These are phyloP conservation scores for Cerceris rybyensis DNA, from an alignment of 2,888 invertebrate genomes.

Conservation along the genomic window DNA sequence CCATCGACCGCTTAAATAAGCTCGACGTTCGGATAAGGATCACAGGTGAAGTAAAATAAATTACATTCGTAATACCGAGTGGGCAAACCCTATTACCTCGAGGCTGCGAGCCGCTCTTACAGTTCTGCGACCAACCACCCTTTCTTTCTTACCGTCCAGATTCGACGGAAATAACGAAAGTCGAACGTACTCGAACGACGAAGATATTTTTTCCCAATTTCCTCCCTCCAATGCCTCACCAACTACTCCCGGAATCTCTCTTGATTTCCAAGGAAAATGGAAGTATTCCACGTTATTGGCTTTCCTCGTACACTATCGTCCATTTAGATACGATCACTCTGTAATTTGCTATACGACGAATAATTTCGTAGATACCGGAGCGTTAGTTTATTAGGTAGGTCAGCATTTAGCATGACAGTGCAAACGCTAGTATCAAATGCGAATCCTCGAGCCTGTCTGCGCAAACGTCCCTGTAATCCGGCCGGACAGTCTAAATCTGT, in stretches of 20 bases:
- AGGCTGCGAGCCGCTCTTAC: conserved; percentile 27
- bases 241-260: conserved; percentile 33
- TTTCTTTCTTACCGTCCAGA: conserved; percentile 3
- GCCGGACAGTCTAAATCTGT: conserved; percentile 14
- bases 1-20: conserved; percentile 65
- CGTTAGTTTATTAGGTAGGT: too few species aligned
- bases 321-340: neutral
- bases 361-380: neutral
- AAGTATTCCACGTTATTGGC: conserved; percentile 2
- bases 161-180: conserved; percentile 52
- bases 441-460: neutral
- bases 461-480: conserved; percentile 3
- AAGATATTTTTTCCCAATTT: conserved; percentile 59
- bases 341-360: neutral
- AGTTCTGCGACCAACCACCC: conserved; percentile 10
- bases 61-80: conserved; percentile 70
- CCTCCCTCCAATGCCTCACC: conserved; percentile 1
- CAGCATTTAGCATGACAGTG: too few species aligned
- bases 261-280: conserved; percentile 28
- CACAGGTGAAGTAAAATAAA: conserved; percentile 70
- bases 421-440: too few species aligned
- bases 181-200: conserved; percentile 31
- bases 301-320: neutral
- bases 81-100: conserved; percentile 60
- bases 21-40: conserved; percentile 65